Conservation (phyloP, 2,888 invertebrate species). For the Phragmatobia fuliginosa region DNA sequence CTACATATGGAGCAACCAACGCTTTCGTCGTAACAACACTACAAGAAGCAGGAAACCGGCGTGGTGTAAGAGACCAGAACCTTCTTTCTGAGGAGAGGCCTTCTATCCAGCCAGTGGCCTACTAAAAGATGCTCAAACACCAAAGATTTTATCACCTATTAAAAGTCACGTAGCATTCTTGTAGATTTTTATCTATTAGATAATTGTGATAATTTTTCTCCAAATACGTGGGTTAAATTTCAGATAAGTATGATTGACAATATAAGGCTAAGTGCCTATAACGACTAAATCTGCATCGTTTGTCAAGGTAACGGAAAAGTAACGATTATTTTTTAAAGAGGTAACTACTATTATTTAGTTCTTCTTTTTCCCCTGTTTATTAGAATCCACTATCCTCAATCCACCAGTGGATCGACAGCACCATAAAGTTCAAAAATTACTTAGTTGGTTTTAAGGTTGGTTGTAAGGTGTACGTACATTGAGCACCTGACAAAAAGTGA, state of each 20-base stretch:
- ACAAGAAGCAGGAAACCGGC: too few species aligned
- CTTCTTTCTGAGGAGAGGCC: too few species aligned
- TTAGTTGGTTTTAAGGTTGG: too few species aligned
- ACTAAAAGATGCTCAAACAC: neutral
- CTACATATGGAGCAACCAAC: neutral
- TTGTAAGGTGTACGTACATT: too few species aligned
- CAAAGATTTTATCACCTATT: neutral
- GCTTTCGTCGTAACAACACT: too few species aligned
- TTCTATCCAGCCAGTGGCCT: neutral
- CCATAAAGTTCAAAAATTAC: too few species aligned
- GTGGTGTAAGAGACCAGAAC: too few species aligned
- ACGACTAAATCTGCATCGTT: neutral
- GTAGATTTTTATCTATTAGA: neutral
- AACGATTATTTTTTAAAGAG: neutral
- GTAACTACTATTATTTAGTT: too few species aligned
- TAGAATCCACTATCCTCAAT: too few species aligned
- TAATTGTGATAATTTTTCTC: neutral
- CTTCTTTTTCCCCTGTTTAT: too few species aligned
- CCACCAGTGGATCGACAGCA: too few species aligned
- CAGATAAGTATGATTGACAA: slow-evolving; percentile 1
- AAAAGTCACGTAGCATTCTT: neutral
- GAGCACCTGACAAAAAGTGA: too few species aligned
- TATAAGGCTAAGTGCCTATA: neutral
- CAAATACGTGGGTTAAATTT: neutral
- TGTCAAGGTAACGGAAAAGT: neutral